Conservation (phyloP, 2,113 vertebrate genomes). For the Cricetomys ansorgei region DNA sequence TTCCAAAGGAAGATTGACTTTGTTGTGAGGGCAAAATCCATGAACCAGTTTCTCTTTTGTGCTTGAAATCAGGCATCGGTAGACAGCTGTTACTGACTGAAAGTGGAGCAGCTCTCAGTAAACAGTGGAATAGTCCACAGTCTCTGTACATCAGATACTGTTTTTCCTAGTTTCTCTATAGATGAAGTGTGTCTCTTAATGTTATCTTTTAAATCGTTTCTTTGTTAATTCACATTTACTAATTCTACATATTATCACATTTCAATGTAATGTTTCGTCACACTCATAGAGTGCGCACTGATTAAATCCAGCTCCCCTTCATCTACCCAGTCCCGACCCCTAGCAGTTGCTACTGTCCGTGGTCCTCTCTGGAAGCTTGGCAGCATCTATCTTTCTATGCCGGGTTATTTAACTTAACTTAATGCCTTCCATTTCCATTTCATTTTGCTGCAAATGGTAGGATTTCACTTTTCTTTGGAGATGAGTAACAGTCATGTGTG, state of each 20-base stretch:
- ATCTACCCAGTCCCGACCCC: background rate
- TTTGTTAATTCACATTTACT: background rate
- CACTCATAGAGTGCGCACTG: background rate
- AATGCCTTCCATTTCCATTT: background rate
- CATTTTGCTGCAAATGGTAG: background rate
- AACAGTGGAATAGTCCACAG: background rate
- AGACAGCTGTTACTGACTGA: background rate
- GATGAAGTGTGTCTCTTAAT: background rate
- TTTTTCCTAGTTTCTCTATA: background rate
- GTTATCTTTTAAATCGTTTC: background rate
- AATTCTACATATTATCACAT: background rate
- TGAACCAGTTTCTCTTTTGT: background rate
- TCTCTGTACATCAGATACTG: background rate
- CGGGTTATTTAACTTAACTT: background rate
- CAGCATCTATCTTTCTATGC: background rate
- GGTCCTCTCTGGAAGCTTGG: background rate
- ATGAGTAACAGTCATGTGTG: background rate
- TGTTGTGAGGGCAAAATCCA: slow-evolving; percentile 30
- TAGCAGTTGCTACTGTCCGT: background rate
- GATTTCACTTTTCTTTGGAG: background rate
- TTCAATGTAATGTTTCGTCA: background rate
- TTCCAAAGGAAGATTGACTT: background rate
- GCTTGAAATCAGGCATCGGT: background rate
- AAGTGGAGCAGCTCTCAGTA: background rate
- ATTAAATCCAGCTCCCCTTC: background rate